Base-by-base conservation (phyloP, 1,140 invertebrate genomes). In the Nixonia krombeini region DNA sequence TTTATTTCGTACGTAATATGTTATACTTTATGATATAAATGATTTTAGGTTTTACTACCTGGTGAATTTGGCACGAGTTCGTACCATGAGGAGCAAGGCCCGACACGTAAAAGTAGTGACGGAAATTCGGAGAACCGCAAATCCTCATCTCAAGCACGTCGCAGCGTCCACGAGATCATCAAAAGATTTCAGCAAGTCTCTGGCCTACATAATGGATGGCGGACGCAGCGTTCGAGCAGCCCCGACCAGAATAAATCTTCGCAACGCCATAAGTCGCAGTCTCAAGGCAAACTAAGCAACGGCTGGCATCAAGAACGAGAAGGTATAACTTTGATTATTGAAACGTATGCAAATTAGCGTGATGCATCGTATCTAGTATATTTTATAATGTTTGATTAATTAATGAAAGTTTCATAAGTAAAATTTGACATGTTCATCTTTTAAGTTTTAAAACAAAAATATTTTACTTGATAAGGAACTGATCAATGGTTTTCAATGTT, bases 101-200 rank as follows among this genome's bases (percentile, higher is more conserved):
- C 33, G 0, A 37, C 44, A 10, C 52, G 53, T 16, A 74, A 76
- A 28, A 63, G 42, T 13, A 56, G 41, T 25, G 72, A 74, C n/a
- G 74, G 75, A 10, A 68, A 59, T 37, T 53, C 46, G n/a, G 65
- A 55, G 13, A 70, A 71, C 7, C 81, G 78, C 78, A 70, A 56
- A 29, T 56, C 63, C 9, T 51, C 41, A 8, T 56, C 75, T 0
- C 70, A 67, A n/a, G 25, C 42, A 28, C 67, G 80, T 4, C 61
- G 78, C 4, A 81, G 78, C 38, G 80, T 82, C 1, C 80, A 82
- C 26, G 80, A 82, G 38, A 82, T 82, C 74, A 81, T 82, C 18
- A 80, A 80, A 35, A 56, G 77, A 26, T 80, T 82, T 70, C 80
- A 81, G 38, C 76, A 81, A 64, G 72, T 77, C 41, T 80, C 78